phyloP scores from a whole-genome alignment of 2,797 vertebrate species.

The Squalus acanthias region DNA sequence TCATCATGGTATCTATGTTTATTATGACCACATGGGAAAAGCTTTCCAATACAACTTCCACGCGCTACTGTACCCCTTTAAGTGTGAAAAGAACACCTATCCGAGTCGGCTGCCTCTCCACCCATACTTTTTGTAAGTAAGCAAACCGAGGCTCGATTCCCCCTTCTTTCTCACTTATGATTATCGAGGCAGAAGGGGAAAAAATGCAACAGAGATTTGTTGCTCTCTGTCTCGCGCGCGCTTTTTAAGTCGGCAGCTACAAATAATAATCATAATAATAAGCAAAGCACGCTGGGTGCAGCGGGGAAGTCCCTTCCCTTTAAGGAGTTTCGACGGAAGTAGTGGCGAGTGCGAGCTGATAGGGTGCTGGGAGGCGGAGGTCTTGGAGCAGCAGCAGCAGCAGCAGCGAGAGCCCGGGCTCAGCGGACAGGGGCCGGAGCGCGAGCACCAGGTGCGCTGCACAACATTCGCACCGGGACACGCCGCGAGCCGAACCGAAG shows the following conservation, averaged over 20 bases:
- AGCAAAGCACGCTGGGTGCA: slow-evolving; percentile 27
- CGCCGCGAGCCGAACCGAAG: too few relatives aligned
- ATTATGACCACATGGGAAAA: neutral
- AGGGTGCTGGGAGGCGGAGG: neutral
- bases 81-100: neutral
- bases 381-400: neutral
- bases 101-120: neutral
- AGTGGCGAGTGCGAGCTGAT: neutral
- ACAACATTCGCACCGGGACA: too few relatives aligned
- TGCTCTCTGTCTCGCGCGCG: too few relatives aligned
- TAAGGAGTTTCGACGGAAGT: slow-evolving; percentile 31
- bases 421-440: neutral
- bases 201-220: neutral
- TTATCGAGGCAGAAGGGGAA: neutral
- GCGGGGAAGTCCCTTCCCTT: neutral
- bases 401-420: neutral
- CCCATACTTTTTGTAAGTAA: neutral
- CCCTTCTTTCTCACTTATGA: too few relatives aligned
- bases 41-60: neutral
- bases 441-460: neutral
- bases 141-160: neutral
- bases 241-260: neutral
- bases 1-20: neutral
- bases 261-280: neutral
- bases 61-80: neutral